Base-by-base conservation (phyloP, 1,140 invertebrate genomes). In the Dryas iulia region DNA sequence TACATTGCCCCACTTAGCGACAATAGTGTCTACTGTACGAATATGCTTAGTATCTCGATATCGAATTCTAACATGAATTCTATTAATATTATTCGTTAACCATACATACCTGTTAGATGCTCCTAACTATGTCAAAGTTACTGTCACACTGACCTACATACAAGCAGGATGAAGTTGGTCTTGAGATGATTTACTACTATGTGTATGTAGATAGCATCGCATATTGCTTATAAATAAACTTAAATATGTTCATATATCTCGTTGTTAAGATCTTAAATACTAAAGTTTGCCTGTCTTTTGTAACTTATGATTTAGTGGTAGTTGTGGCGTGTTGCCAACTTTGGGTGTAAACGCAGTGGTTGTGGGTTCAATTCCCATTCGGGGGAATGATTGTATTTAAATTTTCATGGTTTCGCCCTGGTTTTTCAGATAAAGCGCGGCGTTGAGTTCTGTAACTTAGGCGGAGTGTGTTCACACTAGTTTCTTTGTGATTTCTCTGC, bases 51-150 rank as follows among this genome's bases (percentile, higher is more conserved):
- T 12, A 47, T 47, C 2, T 47, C 0, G 6, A 21, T 7, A 18
- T 47, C 1, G 8, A 21, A 21, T 8, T 47, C 14, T 7, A 47
- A 47, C 0, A 47, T 47, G 39, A 47, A 47, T 21, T 2, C 18
- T 18, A 21, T 47, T 47, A 21, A 18, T 47, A n/a, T 47, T 10
- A 21, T 21, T 18, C 21, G 8, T 21, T 47, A 47, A 47, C 14
- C 10, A 47, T 21, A 47, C 12, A 31, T 31, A 47, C 39, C 39
- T 47, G 39, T 47, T n/a, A n/a, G n/a, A n/a, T n/a, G n/a, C n/a
- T 47, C 14, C 39, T 47, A 47, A 47, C 39, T 21, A 47, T 47
- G 39, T 47, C 39, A 21, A 47, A 47, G 39, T 47, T 47, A 47
- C 39, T 47, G 18, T 47, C 39, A 47, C 8, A 47, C 14, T 47